A percentile compares a stretch with the other conserved stretches of the same genome.
Evolutionary conservation across 2,113 vertebrate genomes (phyloP).

Genomic region (Prietella phreatophila): DNA sequence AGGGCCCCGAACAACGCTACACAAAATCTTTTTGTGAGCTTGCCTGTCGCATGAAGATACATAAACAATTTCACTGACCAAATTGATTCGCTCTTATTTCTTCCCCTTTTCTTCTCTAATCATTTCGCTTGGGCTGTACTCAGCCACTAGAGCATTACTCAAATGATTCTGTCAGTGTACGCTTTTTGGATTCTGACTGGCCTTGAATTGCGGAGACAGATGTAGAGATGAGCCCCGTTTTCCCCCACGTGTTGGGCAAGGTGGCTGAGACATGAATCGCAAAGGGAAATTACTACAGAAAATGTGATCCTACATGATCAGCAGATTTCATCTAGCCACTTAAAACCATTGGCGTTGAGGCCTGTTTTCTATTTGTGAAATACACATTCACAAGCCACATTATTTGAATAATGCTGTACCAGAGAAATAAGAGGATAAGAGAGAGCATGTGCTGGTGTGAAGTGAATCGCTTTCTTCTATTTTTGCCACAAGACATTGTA

Average conservation of each 20-base stretch:
- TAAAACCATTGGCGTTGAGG: background rate
- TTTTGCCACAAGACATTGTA: background rate
- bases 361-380: background rate
- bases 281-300: constrained; percentile 18
- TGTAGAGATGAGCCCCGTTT: constrained; percentile 10
- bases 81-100: constrained; percentile 58
- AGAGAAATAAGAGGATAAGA: background rate
- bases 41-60: constrained; percentile 53
- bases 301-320: constrained; percentile 2
- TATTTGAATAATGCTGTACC: background rate
- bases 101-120: constrained; percentile 43
- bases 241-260: background rate
- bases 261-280: constrained; percentile 4
- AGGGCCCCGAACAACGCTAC: constrained; percentile 48
- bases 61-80: constrained; percentile 60
- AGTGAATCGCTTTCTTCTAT: background rate
- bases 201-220: constrained; percentile 25
- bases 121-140: constrained; percentile 36
- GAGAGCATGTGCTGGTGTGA: background rate
- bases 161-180: constrained; percentile 31
- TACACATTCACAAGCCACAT: background rate
- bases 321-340: constrained; percentile 17
- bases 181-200: constrained; percentile 17
- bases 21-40: constrained; percentile 47
- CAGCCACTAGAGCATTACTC: constrained; percentile 28